Base-by-base conservation (phyloP, 2,113 vertebrate species). In the Herpailurus yagouaroundi region DNA sequence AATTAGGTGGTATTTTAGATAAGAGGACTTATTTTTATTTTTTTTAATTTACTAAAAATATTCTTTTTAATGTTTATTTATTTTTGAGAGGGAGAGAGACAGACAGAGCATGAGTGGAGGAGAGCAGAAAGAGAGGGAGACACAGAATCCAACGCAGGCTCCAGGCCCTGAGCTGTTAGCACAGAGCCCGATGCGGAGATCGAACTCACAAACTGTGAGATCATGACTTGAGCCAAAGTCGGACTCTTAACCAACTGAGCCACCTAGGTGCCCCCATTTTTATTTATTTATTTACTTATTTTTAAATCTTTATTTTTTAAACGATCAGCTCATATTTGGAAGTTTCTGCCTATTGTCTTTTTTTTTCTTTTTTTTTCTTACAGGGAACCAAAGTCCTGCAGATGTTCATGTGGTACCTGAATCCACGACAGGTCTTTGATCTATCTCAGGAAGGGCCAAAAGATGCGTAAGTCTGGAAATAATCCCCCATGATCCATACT, bases 321-420 rank as follows among this genome's bases (percentile, higher is more conserved):
- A 63, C 45, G 64, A 90, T 29, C 5, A 45, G 41, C 48, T 83
- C 68, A 55, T 85, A 60, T 50, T 84, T 85, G 55, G 3, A 76
- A 52, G 19, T 64, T 89, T 91, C 76, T 84, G 80, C 14, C 29
- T 52, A 23, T 33, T 85, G n/a, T 7, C 50, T 27, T 23, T 69
- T 79, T 87, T 80, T 38, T 96, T 88, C 95, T 57, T 89, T 95
- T 57, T 57, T 97, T 8, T 89, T 12, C 93, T 96, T 68, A 3
- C 79, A 99, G 99, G 99, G 99, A 97, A 99, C 99, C 55, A 99
- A 99, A 96, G 99, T 99, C 96, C 98, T 99, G 21, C 99, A 99
- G 98, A 99, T 98, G 97, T 99, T 99, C 96, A 99, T 99, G 99
- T 99, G 99, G 99, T 99, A 98, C 97, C 97, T 99, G 98, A 99